phyloP scores from a whole-genome alignment of 2,113 vertebrate genomes.

The Quiscalus mexicanus region DNA sequence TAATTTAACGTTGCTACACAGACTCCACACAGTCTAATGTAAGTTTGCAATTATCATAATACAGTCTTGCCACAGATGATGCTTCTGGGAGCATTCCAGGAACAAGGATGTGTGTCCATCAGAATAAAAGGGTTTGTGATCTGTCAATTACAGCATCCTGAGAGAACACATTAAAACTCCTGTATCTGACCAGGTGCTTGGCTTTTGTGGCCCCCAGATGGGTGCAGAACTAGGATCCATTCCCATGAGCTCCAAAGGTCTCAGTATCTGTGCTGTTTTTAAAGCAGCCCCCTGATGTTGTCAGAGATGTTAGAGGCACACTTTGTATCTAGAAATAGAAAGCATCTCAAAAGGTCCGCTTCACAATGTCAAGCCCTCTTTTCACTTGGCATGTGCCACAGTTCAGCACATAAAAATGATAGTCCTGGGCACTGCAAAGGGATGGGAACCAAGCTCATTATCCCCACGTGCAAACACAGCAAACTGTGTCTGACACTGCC shows the following conservation, averaged over 20 bases:
- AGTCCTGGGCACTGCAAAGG: neutral
- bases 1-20: constrained; percentile 48
- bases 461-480: neutral
- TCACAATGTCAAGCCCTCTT: neutral
- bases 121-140: neutral
- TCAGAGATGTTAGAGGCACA: neutral
- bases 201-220: neutral
- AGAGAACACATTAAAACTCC: neutral
- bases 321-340: neutral
- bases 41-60: constrained; percentile 59
- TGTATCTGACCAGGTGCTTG: neutral
- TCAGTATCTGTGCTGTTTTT: neutral
- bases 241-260: neutral
- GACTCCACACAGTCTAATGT: constrained; percentile 51
- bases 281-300: neutral
- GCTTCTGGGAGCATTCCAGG: constrained; percentile 33
- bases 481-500: neutral
- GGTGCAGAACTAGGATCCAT: neutral
- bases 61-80: constrained; percentile 24
- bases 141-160: neutral
- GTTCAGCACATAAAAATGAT: neutral
- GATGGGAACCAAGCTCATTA: neutral
- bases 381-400: neutral
- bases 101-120: neutral
- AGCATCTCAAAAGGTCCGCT: neutral